These are phyloP conservation scores for Leptestheria dahalacensis DNA, from an alignment of 1,140 invertebrate species.

Conservation along the genomic window DNA sequence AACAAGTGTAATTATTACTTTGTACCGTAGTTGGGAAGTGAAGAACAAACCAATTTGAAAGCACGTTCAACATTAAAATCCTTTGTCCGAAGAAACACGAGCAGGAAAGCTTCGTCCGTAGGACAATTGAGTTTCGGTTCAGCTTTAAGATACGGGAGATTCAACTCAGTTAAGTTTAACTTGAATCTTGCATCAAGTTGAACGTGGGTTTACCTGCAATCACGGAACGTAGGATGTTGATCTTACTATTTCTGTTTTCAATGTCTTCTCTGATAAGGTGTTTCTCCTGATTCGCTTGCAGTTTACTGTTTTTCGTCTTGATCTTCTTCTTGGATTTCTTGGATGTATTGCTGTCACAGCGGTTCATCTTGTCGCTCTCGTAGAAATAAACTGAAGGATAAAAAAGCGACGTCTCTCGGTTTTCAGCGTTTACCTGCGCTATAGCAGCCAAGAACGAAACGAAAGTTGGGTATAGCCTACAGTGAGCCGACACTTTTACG, in stretches of 20 bases:
- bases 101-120: not conserved
- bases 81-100: slow-evolving; percentile 4
- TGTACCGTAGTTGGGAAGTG: not conserved
- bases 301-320: too few species aligned
- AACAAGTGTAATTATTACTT: not conserved
- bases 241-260: not conserved
- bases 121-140: not conserved
- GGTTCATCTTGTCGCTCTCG: not conserved
- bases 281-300: not conserved
- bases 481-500: too few species aligned
- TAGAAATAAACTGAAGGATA: not conserved
- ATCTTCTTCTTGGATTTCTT: not conserved
- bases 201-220: not conserved
- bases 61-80: slow-evolving; percentile 3
- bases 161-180: not conserved
- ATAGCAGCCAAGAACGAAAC: not conserved
- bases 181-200: too few species aligned
- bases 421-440: not conserved
- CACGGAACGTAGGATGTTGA: not conserved
- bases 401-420: not conserved
- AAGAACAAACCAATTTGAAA: slow-evolving; percentile 3
- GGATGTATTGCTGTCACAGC: not conserved
- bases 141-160: not conserved
- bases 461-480: too few species aligned
- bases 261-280: not conserved